These are phyloP conservation scores for Diorhabda sublineata DNA, from an alignment of 1,140 invertebrate species.

Conservation along the genomic window DNA sequence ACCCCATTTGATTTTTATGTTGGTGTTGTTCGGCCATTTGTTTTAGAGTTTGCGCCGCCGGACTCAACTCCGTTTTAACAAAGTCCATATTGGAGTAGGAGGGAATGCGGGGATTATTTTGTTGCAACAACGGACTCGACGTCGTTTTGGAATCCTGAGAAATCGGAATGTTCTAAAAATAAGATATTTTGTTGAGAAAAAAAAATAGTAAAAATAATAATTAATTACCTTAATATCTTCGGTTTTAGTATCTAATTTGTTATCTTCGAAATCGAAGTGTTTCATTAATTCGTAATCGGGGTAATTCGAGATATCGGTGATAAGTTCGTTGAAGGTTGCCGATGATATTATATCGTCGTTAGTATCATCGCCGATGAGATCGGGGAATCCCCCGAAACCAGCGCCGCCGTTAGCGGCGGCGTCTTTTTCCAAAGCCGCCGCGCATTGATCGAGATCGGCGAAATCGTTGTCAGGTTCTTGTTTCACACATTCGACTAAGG, in stretches of 20 bases:
- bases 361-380: slow-evolving; percentile 78
- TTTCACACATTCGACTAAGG: slow-evolving; percentile 77
- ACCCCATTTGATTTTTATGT: slow-evolving; percentile 68
- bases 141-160: slow-evolving; percentile 31
- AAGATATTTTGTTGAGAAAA: not conserved
- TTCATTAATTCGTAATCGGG: slow-evolving; percentile 79
- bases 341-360: slow-evolving; percentile 74
- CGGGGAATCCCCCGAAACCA: slow-evolving; percentile 72
- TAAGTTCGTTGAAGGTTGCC: slow-evolving; percentile 83
- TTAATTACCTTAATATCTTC: slow-evolving; percentile 47
- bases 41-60: slow-evolving; percentile 88
- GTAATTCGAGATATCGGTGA: slow-evolving; percentile 80
- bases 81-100: slow-evolving; percentile 52
- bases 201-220: slow-evolving; percentile 17
- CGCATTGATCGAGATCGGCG: slow-evolving; percentile 75
- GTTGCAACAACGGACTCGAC: slow-evolving; percentile 34
- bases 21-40: slow-evolving; percentile 96
- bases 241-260: slow-evolving; percentile 44
- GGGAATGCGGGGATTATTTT: slow-evolving; percentile 42
- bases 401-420: slow-evolving; percentile 63
- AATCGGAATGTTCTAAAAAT: slow-evolving; percentile 24
- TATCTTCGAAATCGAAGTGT: slow-evolving; percentile 70
- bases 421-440: slow-evolving; percentile 75
- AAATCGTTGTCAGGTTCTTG: slow-evolving; percentile 78
- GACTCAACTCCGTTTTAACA: slow-evolving; percentile 67